Base-by-base conservation (phyloP, 2,888 invertebrate species). In the Caenorhabditis sp. region DNA sequence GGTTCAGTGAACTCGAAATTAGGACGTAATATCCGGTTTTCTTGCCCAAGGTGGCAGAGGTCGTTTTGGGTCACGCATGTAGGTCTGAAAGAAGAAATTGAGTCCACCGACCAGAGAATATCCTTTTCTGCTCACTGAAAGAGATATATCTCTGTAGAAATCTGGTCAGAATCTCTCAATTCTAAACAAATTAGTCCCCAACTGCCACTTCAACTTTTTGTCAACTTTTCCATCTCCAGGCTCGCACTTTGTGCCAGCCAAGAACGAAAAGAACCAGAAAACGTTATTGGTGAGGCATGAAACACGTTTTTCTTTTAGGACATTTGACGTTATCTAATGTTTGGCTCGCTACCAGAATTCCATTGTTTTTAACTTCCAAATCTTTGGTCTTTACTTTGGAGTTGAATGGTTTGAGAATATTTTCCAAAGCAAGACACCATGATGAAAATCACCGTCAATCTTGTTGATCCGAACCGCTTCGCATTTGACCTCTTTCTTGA, bases 241-340 rank as follows among this genome's bases (percentile, higher is more conserved):
- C 35, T 24, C 32, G 55, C 40, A 53, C 44, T 40, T 2, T 11
- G 13, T 11, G 40, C 40, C 13, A 40, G 9, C 32, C 32, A 32
- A 4, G 5, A 32, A 32, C 9, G 32, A 13, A 72, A n/a, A 28
- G 40, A 55, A 18, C 61, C 53, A 37, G 37, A 67, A 67, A 65
- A 60, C 20, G 67, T 44, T 76, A 67, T 76, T 65, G 76, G 37
- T 67, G 40, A 76, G 68, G 76, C 67, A 76, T 76, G 76, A 76
- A 76, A 67, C 53, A 76, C 76, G 67, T 76, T 76, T 76, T 76
- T 67, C 76, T 76, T 61, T 76, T 61, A 76, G 76, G 67, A 67
- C 76, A 51, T 74, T 74, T 67, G 65, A 67, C 74, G 44, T 76
- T 67, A 67, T 76, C 61, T 76, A 76, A 76, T 76, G 61, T 76